Base-by-base conservation (phyloP, 2,888 invertebrate species). In the Epinotia demarniana region DNA sequence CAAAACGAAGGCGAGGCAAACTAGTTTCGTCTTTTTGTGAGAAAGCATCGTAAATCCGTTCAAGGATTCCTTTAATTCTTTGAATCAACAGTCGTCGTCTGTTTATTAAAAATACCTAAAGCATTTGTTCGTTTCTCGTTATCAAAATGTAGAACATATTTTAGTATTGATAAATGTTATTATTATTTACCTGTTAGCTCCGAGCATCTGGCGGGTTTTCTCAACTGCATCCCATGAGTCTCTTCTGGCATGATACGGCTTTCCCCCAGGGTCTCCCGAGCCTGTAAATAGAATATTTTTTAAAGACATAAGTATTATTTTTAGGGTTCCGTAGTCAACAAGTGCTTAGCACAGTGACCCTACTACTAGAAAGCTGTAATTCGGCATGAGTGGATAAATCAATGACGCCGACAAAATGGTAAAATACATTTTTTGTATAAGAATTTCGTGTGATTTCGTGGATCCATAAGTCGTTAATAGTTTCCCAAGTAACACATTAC, bases 191-290 rank as follows among this genome's bases (percentile, higher is more conserved):
- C 92, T 92, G 82, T 89, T 92, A 68, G 88, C 84, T 79, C 96
- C 96, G 64, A 97, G 92, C 88, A 97, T 95, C 78, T 97, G 96
- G 84, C 96, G 96, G 1, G 97, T 97, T 89, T 97, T 97, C 73
- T 97, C 96, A 73, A 97, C 95, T 8, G 96, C 96, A 84, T 98
- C 97, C 97, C 97, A 97, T 33, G 97, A 97, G 83, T 97, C 97
- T 69, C 96, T 95, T 76, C 97, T 94, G 0, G 85, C 77, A 57
- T 83, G 82, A 81, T 87, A 90, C 1, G 87, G 78, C 78, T 88
- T 92, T 78, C 92, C 92, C 64, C 93, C 93, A 5, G 93, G 93
- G 81, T 94, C 93, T 2, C 92, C 92, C 1, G 87, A 81, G 75
- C 81, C 92, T 92, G 75, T 33, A 61, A 68, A 63, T 74, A 74